Evolutionary conservation across 2,888 invertebrate genomes (phyloP).

Genomic region (Cremastobaeus sp.): DNA sequence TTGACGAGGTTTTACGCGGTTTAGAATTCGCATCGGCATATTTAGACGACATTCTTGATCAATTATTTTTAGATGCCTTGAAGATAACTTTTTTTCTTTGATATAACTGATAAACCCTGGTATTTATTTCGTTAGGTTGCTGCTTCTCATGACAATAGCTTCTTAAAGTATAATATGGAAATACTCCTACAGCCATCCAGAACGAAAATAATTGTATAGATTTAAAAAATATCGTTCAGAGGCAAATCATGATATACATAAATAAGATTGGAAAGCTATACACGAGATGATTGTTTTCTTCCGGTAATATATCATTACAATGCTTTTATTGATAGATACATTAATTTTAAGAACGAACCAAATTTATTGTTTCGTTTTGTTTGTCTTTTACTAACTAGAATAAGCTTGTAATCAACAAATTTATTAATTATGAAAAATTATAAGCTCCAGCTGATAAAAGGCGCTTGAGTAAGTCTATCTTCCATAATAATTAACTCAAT

Average conservation of each 20-base stretch:
- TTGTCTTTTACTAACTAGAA: too few species aligned
- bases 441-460: not conserved
- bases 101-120: too few species aligned
- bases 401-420: too few species aligned
- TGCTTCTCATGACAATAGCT: conserved; percentile 84
- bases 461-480: not conserved
- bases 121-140: conserved; percentile 85
- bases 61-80: too few species aligned
- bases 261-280: conserved; percentile 77
- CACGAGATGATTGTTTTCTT: conserved; percentile 86
- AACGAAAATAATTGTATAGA: conserved; percentile 87
- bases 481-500: not conserved
- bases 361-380: too few species aligned
- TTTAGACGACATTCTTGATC: conserved; percentile 40
- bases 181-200: conserved; percentile 87
- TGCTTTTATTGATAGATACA: not conserved
- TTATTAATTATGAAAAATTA: too few species aligned
- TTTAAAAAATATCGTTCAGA: conserved; percentile 83
- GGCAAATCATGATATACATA: conserved; percentile 83
- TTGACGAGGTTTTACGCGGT: conserved; percentile 11
- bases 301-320: conserved; percentile 64
- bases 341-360: not conserved
- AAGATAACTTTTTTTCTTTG: too few species aligned
- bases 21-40: conserved; percentile 21
- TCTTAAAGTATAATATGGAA: conserved; percentile 86